phyloP scores from a whole-genome alignment of 2,888 invertebrate species.

The Melieria crassipennis region DNA sequence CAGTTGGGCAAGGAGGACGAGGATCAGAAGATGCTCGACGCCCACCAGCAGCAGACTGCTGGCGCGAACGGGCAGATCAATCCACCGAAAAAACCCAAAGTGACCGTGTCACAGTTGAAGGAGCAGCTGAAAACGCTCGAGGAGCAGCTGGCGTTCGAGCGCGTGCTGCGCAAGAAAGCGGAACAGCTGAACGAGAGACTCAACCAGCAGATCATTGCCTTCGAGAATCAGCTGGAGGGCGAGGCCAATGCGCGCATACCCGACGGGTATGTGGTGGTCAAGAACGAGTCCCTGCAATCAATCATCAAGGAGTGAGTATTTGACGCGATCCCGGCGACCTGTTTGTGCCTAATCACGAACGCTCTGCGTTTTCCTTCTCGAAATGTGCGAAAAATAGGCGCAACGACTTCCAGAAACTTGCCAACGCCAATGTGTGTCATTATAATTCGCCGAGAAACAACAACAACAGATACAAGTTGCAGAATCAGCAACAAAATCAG shows the following conservation, averaged over 20 bases:
- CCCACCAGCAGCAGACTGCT: slow-evolving; percentile 45
- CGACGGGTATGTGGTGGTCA: slow-evolving; percentile 55
- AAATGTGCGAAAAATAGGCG: slow-evolving; percentile 39
- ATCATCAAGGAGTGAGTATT: slow-evolving; percentile 54
- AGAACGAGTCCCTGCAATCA: slow-evolving; percentile 53
- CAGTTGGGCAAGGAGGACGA: slow-evolving; percentile 65
- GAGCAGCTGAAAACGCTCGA: slow-evolving; percentile 66
- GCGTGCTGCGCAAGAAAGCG: slow-evolving; percentile 71
- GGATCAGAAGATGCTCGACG: slow-evolving; percentile 45
- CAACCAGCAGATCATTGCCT: slow-evolving; percentile 70
- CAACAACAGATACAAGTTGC: slow-evolving; percentile 26
- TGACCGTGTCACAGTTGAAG: slow-evolving; percentile 52
- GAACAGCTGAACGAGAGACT: slow-evolving; percentile 72
- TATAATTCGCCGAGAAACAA: slow-evolving; percentile 49
- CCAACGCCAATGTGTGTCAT: slow-evolving; percentile 39
- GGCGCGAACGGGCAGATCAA: slow-evolving; percentile 46
- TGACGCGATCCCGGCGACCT: too few species aligned
- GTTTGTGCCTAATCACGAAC: too few species aligned
- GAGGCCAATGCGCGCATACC: slow-evolving; percentile 45
- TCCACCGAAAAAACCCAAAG: slow-evolving; percentile 51
- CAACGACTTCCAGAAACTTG: slow-evolving; percentile 50
- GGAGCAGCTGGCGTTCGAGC: slow-evolving; percentile 72
- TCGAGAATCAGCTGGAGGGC: slow-evolving; percentile 46
- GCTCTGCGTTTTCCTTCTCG: too few species aligned
- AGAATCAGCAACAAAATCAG: slow-evolving; percentile 24